These are phyloP conservation scores for Microcebus murinus DNA, from an alignment of 2,113 vertebrate genomes.

Conservation along the genomic window DNA sequence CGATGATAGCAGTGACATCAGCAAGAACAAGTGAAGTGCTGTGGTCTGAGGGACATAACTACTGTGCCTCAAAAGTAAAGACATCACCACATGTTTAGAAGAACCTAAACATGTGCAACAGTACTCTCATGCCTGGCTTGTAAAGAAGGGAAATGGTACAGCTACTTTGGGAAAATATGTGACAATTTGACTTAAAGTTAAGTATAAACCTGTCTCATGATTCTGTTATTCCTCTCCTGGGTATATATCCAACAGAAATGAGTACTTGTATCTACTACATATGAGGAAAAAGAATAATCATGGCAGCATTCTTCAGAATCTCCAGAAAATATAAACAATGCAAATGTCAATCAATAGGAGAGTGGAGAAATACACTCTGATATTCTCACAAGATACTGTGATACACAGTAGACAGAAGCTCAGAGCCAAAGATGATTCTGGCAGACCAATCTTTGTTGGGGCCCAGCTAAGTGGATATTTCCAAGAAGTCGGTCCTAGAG, in stretches of 20 bases:
- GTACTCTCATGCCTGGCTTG: background rate
- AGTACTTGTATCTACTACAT: background rate
- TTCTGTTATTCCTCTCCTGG: background rate
- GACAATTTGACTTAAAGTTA: background rate
- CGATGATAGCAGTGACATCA: background rate
- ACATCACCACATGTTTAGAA: background rate
- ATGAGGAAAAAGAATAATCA: background rate
- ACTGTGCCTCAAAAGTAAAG: background rate
- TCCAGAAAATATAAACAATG: background rate
- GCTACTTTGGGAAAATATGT: background rate
- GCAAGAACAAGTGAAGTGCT: background rate
- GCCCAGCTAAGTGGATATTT: too few species aligned
- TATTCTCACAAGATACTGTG: background rate
- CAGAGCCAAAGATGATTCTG: too few species aligned
- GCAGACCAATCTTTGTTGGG: too few species aligned
- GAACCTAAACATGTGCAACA: background rate
- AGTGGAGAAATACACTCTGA: background rate
- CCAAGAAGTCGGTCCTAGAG: too few species aligned
- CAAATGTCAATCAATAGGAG: background rate
- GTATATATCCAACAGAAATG: background rate
- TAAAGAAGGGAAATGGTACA: background rate
- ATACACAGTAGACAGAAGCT: background rate
- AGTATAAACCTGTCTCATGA: background rate
- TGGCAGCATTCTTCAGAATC: background rate
- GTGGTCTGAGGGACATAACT: background rate